phyloP scores from a whole-genome alignment of 1,140 invertebrate genomes.

The Mercenaria mercenaria region DNA sequence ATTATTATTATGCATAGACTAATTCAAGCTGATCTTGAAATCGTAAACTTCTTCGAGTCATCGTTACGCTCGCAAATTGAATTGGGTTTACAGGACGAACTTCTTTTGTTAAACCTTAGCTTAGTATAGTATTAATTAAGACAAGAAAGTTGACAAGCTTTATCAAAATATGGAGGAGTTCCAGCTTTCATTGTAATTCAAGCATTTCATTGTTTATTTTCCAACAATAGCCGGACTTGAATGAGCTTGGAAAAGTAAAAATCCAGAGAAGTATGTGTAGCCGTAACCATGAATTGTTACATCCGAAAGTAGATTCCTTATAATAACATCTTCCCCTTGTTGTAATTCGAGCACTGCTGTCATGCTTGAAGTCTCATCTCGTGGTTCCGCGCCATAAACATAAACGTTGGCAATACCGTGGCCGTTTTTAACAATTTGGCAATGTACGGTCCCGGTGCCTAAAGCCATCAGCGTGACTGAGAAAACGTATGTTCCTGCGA shows the following conservation, averaged over 20 bases:
- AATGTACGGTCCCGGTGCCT: neutral
- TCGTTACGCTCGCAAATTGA: too few species aligned
- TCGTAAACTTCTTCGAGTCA: too few species aligned
- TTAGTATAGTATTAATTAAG: too few species aligned
- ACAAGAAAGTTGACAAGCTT: too few species aligned
- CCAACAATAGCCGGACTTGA: neutral
- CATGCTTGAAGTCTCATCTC: neutral
- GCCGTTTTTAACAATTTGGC: neutral
- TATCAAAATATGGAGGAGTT: too few species aligned
- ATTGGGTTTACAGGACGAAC: too few species aligned
- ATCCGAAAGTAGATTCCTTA: neutral
- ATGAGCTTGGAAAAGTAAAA: neutral
- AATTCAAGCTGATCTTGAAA: too few species aligned
- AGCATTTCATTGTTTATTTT: neutral
- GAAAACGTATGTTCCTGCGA: neutral
- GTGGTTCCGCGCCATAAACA: neutral
- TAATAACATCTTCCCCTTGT: neutral
- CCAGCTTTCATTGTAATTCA: too few species aligned
- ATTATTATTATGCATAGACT: too few species aligned
- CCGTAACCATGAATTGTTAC: neutral
- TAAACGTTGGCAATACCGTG: neutral
- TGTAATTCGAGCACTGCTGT: neutral
- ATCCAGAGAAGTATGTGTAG: slow-evolving; percentile 16
- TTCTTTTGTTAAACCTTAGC: too few species aligned
- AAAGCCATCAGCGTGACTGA: neutral